Base-by-base conservation (phyloP, 2,888 invertebrate genomes). In the Augiades crinisus region DNA sequence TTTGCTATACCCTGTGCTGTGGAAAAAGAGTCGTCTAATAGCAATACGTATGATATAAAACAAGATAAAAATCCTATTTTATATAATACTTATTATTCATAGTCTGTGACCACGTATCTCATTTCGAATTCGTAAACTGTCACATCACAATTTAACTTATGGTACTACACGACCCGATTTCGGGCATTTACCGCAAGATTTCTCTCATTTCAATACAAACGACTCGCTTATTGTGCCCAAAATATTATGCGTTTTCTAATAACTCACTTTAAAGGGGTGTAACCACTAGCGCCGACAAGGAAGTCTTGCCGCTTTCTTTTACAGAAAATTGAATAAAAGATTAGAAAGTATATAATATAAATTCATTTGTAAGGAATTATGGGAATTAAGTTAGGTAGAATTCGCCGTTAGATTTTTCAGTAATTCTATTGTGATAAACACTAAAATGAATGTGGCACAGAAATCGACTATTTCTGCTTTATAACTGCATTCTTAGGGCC, bases 151-250 rank as follows among this genome's bases (percentile, higher is more conserved):
- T 3, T 14, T n/a, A n/a, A n/a, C n/a, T n/a, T n/a, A n/a, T n/a
- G n/a, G 5, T 14, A 13, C 1, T 13, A 14, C 43, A 30, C 16
- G 30, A 10, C 17, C 30, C 7, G 10, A 43, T 30, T 43, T 43
- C 12, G 43, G 12, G 17, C 27, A 43, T 30, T 30, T 43, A 14
- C 27, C 36, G 16, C 27, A 41, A 22, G 30, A 19, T 43, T 43
- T 43, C 43, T 43, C 43, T 43, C 43, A 43, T 43, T 43, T 30
- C 17, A 43, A 43, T 43, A 30, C 43, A 43, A 43, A 43, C 43
- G 30, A 43, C 17, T 24, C 24, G 8, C n/a, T n/a, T 38, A 22
- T 38, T 38, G 13, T 38, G 8, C 4, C n/a, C 30, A 16, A 40
- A 40, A 43, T 31, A 27, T 41, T 27, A 43, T 33, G 14, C 7